Conservation (phyloP, 2,888 invertebrate species). For the Heliconius cydno region DNA sequence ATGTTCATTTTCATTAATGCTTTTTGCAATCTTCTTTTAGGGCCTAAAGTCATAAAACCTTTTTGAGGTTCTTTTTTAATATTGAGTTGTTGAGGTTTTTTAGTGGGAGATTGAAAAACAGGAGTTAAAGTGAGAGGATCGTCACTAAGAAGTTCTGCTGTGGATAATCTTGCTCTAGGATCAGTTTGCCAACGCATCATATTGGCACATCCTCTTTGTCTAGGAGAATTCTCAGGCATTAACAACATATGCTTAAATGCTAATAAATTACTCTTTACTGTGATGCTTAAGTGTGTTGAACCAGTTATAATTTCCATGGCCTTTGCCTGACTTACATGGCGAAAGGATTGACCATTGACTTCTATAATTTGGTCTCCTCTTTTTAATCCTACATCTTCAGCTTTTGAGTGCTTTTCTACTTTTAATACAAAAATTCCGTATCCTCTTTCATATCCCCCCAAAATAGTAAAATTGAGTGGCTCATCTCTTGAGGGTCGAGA, state of each 20-base stretch:
- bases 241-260: conserved; percentile 88
- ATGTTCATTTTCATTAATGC: conserved; percentile 95
- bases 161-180: conserved; percentile 90
- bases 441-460: conserved; percentile 96
- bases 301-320: conserved; percentile 96
- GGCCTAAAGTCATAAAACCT: conserved; percentile 95
- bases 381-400: conserved; percentile 97
- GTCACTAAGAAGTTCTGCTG: conserved; percentile 86
- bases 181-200: conserved; percentile 87
- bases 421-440: conserved; percentile 97
- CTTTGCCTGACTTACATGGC: conserved; percentile 94
- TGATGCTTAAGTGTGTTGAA: conserved; percentile 97
- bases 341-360: conserved; percentile 98
- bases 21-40: conserved; percentile 92
- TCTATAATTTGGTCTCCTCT: conserved; percentile 98
- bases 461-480: conserved; percentile 94
- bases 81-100: conserved; percentile 82
- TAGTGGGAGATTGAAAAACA: conserved; percentile 82
- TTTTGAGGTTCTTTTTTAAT: conserved; percentile 87
- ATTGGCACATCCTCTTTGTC: conserved; percentile 87
- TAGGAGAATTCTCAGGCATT: conserved; percentile 91
- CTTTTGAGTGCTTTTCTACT: conserved; percentile 96
- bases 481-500: conserved; percentile 97
- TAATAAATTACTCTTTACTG: conserved; percentile 97
- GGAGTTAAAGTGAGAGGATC: conserved; percentile 75